Conservation (phyloP, 2,888 invertebrate genomes). For the Apamea anceps region DNA sequence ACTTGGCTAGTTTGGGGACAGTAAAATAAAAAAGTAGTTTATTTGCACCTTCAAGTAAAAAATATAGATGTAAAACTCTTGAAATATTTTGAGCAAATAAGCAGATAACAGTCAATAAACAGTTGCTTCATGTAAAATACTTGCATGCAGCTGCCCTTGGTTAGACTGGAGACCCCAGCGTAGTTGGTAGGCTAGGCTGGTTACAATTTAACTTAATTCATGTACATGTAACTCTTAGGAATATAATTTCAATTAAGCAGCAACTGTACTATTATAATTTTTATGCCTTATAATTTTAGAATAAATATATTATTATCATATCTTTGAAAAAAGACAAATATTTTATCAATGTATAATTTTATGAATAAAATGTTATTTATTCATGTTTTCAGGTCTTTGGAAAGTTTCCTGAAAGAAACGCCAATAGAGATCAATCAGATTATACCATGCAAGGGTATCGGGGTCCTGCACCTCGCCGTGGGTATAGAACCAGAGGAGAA, state of each 20-base stretch:
- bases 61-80: background rate
- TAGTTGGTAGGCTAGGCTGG: background rate
- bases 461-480: slow-evolving; percentile 94
- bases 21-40: background rate
- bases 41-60: background rate
- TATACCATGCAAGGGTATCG: slow-evolving; percentile 93
- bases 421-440: slow-evolving; percentile 92
- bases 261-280: no score
- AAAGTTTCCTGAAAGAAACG: slow-evolving; percentile 81
- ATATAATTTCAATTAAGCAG: no score
- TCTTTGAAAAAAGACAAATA: background rate
- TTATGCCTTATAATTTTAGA: no score
- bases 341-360: background rate
- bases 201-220: background rate
- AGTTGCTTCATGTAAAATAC: no score
- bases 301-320: no score
- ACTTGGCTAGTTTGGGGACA: background rate
- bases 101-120: no score
- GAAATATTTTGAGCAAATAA: no score
- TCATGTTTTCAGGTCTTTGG: slow-evolving; percentile 82
- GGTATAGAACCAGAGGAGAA: slow-evolving; percentile 92
- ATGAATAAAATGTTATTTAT: background rate
- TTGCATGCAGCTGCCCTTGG: background rate
- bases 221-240: no score
- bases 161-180: background rate